Conservation (phyloP, 2,113 vertebrate genomes). For the Sorex fumeus region DNA sequence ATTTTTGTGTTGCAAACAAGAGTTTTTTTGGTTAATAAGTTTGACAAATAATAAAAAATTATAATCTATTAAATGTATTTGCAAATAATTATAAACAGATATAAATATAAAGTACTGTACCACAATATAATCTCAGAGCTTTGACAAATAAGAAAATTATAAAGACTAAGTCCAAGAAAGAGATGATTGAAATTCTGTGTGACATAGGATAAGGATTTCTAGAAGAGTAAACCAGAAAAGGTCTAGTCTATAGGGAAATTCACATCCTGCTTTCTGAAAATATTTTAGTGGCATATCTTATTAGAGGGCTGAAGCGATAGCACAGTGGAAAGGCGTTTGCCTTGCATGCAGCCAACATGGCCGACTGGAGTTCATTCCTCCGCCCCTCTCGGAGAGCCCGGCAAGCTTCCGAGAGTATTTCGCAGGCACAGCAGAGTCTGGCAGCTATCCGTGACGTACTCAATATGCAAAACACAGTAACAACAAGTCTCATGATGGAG, state of each 20-base stretch:
- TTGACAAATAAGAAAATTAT: background rate
- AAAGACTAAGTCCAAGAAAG: background rate
- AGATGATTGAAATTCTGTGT: too few species aligned
- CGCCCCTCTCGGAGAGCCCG: too few species aligned
- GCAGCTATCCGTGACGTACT: too few species aligned
- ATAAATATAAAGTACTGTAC: background rate
- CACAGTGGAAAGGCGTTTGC: too few species aligned
- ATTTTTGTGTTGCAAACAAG: background rate
- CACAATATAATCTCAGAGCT: background rate
- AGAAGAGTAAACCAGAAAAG: fast-evolving
- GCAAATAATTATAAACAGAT: background rate
- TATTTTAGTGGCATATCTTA: background rate
- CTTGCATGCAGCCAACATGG: too few species aligned
- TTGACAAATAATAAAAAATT: background rate
- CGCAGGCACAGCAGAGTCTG: too few species aligned
- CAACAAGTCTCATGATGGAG: too few species aligned
- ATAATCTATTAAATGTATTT: background rate
- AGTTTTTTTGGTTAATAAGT: background rate
- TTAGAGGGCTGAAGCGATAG: too few species aligned
- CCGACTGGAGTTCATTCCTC: too few species aligned
- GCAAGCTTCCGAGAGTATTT: too few species aligned
- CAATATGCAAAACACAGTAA: too few species aligned
- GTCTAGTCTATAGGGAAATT: background rate
- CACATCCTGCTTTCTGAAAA: background rate
- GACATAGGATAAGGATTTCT: too few species aligned